Evolutionary conservation across 2,113 vertebrate species (phyloP), one percentile per base, ranked within the genome.

Genomic region (Leptodactylus fuscus): DNA sequence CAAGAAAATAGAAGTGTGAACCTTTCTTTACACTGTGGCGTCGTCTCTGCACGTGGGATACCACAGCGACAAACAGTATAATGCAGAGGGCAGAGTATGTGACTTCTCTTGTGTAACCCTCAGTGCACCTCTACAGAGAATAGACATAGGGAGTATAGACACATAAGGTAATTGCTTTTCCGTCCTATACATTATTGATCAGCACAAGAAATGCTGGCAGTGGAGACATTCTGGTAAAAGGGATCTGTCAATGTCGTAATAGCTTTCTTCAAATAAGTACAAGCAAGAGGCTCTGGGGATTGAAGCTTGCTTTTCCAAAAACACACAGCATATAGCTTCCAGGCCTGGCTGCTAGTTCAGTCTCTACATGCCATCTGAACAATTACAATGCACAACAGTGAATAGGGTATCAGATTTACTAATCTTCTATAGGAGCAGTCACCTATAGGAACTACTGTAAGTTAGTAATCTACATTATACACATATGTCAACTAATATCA

Each of bases 141-240:
- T 32, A 5, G 16, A 24, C 58, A 6, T 60, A 46, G 20, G 15
- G 51, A 67, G 9, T 58, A 78, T 51, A 53, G 15, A 78, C 41
- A 44, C 49, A 60, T 38, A 60, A 51, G 62, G 44, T 86, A 86
- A 86, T 81, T 86, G 84, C 77, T 60, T 86, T 77, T 73, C 51
- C 29, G n/a, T 49, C 46, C 51, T 76, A 86, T 86, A 58, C 65
- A 86, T 81, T 86, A 86, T 86, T 86, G 77, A 86, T 86, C 24
- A 73, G 76, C 24, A 51, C 76, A 86, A 73, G 75, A 85, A 85
- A 80, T 80, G 65, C 46, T 81, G 83, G 32, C 84, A 81, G 49
- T 74, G 77, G 70, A 86, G 67, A 73, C 76, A 73, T 85, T 85
- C 65, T 85, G 46, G 48, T 80, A 81, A 81, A 85, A 81, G 41